A percentile compares a stretch with the other conserved stretches of the same genome.
Conservation (phyloP, 2,113 vertebrate genomes). For the Lethenteron reissneri region DNA sequence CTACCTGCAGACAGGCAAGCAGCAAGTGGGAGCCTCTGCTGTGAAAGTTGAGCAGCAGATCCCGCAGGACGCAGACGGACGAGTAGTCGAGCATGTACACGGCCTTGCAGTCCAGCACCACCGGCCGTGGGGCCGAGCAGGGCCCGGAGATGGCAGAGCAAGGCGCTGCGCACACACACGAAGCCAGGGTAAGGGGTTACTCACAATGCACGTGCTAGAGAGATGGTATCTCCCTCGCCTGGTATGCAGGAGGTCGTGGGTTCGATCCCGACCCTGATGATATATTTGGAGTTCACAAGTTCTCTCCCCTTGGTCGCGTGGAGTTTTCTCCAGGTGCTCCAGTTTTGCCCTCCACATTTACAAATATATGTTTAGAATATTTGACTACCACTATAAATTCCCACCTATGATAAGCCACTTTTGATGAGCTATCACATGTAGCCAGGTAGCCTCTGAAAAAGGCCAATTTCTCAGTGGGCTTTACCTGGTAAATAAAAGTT, state of each 20-base stretch:
- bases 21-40: conserved; percentile 6
- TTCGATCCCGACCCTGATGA: neutral
- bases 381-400: no score
- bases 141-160: conserved; percentile 15
- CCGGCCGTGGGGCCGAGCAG: conserved; percentile 14
- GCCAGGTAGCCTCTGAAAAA: no score
- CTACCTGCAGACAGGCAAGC: no score
- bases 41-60: conserved; percentile 41
- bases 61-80: conserved; percentile 32
- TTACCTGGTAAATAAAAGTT: no score
- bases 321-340: no score
- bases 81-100: conserved; percentile 57
- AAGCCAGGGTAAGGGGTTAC: neutral
- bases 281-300: neutral
- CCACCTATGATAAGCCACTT: no score
- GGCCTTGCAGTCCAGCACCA: conserved; percentile 48
- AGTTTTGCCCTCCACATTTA: no score
- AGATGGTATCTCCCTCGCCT: neutral
- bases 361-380: no score
- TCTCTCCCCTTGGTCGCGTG: no score
- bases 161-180: neutral
- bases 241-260: neutral
- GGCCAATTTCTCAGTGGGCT: no score
- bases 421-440: no score
- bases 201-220: neutral